Base-by-base conservation (phyloP, 2,888 invertebrate genomes). In the Rotaria magnacalcarata region DNA sequence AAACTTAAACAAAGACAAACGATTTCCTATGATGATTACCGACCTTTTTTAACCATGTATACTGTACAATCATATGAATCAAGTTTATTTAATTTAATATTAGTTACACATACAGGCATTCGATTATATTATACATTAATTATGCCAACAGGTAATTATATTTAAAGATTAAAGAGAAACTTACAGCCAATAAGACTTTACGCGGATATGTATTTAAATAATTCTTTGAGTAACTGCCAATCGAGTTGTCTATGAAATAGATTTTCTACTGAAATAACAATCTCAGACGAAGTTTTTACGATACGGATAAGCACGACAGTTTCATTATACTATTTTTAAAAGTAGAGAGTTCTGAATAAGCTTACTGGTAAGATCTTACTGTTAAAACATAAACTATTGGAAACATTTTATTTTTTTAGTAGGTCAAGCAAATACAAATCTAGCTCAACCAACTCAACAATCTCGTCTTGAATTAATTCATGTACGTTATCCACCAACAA, bases 401-500 rank as follows among this genome's bases (percentile, higher is more conserved):
- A 50, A 50, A 11, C 4, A 4, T 50, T 50, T 50, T 3, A 50
- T 50, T 52, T 16, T 27, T 60, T 60, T 60, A 8, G 0, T 67
- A 67, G 67, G 7, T 34, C 67, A 34, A 67, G 0, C 67, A 67
- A 34, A 11, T 67, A 16, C 67, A 67, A 67, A 67, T 34, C 0
- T 2, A 16, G 34, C 4, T 19, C 34, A 80, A 80, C 80, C 47
- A 80, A 5, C 21, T 47, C 80, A 80, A n/a, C 80, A 43, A 47
- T 43, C 80, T 11, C 80, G 80, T 47, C 47, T 80, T 43, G 80
- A 80, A 80, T 80, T 80, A 80, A 80, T 80, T 80, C 80, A 80
- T 80, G 80, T 80, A n/a, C 80, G 80, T 80, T 80, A 80, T 47
- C 47, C 80, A 47, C 80, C 80, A 47, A 80, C 80, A 80, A 80